These are phyloP conservation scores for Drosophila prosaltans DNA, from an alignment of 1,140 invertebrate species.

Conservation along the genomic window DNA sequence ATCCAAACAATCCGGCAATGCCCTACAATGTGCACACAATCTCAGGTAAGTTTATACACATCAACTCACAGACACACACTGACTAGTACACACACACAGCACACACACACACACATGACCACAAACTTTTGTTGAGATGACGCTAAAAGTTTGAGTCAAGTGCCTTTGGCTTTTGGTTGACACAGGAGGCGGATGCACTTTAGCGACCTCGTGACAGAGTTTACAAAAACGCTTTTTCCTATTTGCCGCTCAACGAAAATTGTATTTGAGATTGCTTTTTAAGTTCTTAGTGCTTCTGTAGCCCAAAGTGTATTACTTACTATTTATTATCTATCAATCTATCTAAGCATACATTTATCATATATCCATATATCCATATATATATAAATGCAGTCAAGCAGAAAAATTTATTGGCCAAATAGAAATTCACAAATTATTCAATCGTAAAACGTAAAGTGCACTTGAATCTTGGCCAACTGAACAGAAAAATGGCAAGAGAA, in stretches of 20 bases:
- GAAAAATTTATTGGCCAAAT: conserved; percentile 46
- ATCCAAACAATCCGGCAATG: conserved; percentile 53
- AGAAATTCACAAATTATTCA: conserved; percentile 41
- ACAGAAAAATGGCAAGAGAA: conserved; percentile 19
- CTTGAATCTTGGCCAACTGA: conserved; percentile 20
- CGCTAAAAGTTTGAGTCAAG: conserved; percentile 54
- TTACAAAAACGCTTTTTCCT: conserved; percentile 37
- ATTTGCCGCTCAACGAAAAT: conserved; percentile 48
- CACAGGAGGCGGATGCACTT: conserved; percentile 52
- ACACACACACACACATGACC: conserved; percentile 7
- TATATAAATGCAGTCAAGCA: conserved; percentile 31
- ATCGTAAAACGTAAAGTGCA: conserved; percentile 36
- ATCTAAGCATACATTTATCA: neutral
- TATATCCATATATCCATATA: too few relatives aligned
- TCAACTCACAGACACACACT: neutral
- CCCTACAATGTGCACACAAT: conserved; percentile 74
- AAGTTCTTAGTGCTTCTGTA: conserved; percentile 29
- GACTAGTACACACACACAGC: neutral
- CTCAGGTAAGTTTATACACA: conserved; percentile 68
- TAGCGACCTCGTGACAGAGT: conserved; percentile 49
- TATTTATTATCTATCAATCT: conserved; percentile 2
- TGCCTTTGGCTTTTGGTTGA: conserved; percentile 34
- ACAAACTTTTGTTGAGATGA: neutral
- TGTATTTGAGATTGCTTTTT: conserved; percentile 69
- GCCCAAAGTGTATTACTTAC: neutral